phyloP scores from a whole-genome alignment of 2,888 invertebrate species.

The Atherix ibis region DNA sequence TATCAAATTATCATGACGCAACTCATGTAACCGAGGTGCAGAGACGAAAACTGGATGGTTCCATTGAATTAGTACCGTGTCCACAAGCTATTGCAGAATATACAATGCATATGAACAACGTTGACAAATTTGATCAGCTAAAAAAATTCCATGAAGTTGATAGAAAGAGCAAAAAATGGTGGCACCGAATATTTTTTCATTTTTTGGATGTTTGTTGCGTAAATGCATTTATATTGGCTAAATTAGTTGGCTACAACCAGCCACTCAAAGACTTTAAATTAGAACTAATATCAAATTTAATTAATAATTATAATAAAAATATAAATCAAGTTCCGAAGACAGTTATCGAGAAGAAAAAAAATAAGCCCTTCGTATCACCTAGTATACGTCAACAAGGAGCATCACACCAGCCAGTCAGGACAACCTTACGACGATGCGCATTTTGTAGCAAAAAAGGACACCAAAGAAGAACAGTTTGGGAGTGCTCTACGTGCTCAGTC shows the following conservation, averaged over 20 bases:
- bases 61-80: conserved; percentile 6
- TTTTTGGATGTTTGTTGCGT: conserved; percentile 1
- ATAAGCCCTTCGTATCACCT: background rate
- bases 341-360: background rate
- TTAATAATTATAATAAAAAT: background rate
- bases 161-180: conserved; percentile 6
- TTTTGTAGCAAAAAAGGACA: background rate
- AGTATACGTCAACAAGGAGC: background rate
- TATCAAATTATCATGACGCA: conserved; percentile 5
- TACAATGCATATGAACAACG: conserved; percentile 9
- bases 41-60: background rate
- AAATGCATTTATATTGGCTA: background rate
- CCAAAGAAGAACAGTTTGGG: background rate
- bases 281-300: background rate
- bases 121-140: conserved; percentile 10
- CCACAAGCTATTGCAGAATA: conserved; percentile 9
- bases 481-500: background rate
- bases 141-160: conserved; percentile 9
- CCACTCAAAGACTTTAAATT: background rate
- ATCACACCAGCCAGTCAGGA: background rate
- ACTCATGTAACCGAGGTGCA: background rate
- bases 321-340: background rate
- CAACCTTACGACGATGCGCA: background rate
- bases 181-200: conserved; percentile 4
- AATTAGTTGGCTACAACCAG: background rate